A percentile compares a stretch with the other conserved stretches of the same genome.
Evolutionary conservation across 2,888 invertebrate genomes (phyloP).

Genomic region (Epirrhoe tristata): DNA sequence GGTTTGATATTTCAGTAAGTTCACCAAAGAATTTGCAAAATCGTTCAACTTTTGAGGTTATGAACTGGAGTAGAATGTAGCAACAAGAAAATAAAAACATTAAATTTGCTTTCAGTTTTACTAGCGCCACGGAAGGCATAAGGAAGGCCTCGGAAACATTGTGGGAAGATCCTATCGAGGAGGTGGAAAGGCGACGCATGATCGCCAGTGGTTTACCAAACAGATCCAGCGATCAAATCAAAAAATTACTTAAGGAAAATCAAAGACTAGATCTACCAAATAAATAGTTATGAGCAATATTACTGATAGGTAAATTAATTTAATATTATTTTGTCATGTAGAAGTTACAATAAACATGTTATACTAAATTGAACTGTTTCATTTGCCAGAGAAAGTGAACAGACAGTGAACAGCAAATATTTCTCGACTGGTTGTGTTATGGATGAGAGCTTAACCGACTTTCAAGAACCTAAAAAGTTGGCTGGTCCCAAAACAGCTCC

Average conservation of each 20-base stretch:
- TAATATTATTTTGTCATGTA: slow-evolving; percentile 32
- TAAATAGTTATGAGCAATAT: slow-evolving; percentile 62
- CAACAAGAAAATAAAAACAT: not conserved
- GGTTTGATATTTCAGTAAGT: slow-evolving; percentile 83
- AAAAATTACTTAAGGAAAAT: slow-evolving; percentile 58
- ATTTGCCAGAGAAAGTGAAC: slow-evolving; percentile 38
- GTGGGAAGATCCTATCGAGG: slow-evolving; percentile 74
- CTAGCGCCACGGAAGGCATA: slow-evolving; percentile 57
- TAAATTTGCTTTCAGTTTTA: slow-evolving; percentile 59
- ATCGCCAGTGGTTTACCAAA: slow-evolving; percentile 68
- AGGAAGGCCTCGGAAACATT: slow-evolving; percentile 60
- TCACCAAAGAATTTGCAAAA: slow-evolving; percentile 2
- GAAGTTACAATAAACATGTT: slow-evolving; percentile 39
- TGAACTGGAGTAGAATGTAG: not conserved
- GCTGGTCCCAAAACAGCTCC: slow-evolving; percentile 58
- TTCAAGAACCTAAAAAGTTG: slow-evolving; percentile 65
- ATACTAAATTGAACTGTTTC: slow-evolving; percentile 21
- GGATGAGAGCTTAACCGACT: slow-evolving; percentile 77
- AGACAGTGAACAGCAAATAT: slow-evolving; percentile 69
- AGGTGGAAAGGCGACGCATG: slow-evolving; percentile 72
- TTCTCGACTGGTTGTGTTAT: slow-evolving; percentile 62
- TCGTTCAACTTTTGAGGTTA: slow-evolving; percentile 49
- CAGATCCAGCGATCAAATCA: slow-evolving; percentile 58
- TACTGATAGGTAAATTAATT: slow-evolving; percentile 56
- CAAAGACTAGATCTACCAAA: slow-evolving; percentile 62